phyloP scores from a whole-genome alignment of 2,888 invertebrate genomes.

The Augochlorella aurata region DNA sequence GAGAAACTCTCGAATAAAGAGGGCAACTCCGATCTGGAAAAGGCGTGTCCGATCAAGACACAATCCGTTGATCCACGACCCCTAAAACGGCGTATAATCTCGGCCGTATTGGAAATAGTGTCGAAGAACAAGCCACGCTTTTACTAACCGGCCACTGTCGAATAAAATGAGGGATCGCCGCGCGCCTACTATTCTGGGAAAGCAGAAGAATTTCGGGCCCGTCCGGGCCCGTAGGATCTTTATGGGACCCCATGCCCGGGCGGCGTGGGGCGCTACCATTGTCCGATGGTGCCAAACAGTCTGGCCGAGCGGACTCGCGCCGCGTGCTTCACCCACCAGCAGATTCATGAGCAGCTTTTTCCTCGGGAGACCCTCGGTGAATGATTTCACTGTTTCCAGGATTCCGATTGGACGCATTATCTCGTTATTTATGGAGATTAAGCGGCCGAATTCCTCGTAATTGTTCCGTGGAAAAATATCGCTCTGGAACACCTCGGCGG shows the following conservation, averaged over 20 bases:
- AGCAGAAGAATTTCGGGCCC: conserved; percentile 62
- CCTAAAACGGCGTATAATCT: conserved; percentile 44
- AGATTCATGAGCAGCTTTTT: conserved; percentile 43
- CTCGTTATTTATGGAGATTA: conserved; percentile 50
- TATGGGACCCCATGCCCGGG: conserved; percentile 66
- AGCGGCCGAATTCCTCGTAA: conserved; percentile 11
- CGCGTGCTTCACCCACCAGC: conserved; percentile 23
- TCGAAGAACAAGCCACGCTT: conserved; percentile 35
- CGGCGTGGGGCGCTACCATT: conserved; percentile 64
- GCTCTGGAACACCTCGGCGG: background rate
- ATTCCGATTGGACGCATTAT: conserved; percentile 45
- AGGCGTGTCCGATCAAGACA: conserved; percentile 17
- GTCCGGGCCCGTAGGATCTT: conserved; percentile 58
- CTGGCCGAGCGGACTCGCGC: conserved; percentile 59
- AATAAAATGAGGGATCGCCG: conserved; percentile 57
- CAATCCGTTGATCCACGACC: background rate
- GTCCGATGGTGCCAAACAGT: conserved; percentile 76
- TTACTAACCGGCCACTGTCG: conserved; percentile 32
- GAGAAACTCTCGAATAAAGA: background rate
- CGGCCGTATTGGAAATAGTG: conserved; percentile 40
- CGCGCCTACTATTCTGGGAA: conserved; percentile 67
- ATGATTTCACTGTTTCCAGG: conserved; percentile 60
- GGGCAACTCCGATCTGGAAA: conserved; percentile 6
- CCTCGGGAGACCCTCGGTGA: conserved; percentile 33
- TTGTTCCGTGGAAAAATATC: conserved; percentile 17